phyloP scores from a whole-genome alignment of 2,888 invertebrate species.

The Sipha maydis region DNA sequence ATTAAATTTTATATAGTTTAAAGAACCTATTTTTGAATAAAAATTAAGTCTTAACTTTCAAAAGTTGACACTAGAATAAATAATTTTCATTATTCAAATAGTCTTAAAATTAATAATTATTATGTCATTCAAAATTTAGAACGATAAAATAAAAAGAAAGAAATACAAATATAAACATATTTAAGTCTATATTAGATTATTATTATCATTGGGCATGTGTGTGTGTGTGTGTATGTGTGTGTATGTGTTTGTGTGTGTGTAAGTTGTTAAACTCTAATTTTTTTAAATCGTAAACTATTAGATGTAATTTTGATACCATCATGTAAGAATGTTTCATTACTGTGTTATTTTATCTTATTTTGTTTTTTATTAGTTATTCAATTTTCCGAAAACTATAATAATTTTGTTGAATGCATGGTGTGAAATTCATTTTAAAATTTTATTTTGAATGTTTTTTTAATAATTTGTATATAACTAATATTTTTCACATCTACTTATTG shows the following conservation, averaged over 20 bases:
- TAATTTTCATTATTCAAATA: neutral
- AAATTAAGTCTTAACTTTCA: no score
- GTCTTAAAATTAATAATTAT: neutral
- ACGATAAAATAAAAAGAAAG: neutral
- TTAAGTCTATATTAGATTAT: neutral
- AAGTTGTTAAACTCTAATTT: neutral
- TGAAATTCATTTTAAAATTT: neutral
- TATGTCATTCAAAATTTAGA: neutral
- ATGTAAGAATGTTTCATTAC: neutral
- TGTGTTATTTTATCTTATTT: neutral
- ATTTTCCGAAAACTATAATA: neutral
- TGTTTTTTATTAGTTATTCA: neutral
- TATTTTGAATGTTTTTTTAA: slow-evolving; percentile 16
- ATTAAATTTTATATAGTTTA: neutral
- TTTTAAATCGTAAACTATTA: neutral
- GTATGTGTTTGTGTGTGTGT: no score
- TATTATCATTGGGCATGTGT: no score
- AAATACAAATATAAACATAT: neutral
- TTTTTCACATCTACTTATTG: no score
- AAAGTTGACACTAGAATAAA: neutral
- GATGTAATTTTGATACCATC: neutral
- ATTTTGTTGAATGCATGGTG: slow-evolving; percentile 26
- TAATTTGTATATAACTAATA: no score
- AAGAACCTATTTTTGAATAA: neutral
- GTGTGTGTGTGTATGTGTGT: no score